phyloP scores from a whole-genome alignment of 2,888 invertebrate genomes.

The Idaea aversata region DNA sequence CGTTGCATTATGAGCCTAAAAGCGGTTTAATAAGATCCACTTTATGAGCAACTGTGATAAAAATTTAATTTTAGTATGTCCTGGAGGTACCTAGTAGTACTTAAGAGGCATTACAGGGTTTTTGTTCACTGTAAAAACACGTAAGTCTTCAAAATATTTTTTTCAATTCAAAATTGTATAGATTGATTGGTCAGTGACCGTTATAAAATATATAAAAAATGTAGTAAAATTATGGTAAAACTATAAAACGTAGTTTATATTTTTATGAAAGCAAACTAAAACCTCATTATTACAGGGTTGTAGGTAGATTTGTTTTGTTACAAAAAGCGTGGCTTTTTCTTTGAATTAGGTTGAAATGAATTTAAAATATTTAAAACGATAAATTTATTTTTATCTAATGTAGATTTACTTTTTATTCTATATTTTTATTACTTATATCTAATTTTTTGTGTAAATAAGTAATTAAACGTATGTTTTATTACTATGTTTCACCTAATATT shows the following conservation, averaged over 20 bases:
- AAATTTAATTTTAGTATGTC: too few species aligned
- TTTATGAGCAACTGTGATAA: too few species aligned
- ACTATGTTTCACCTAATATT: not conserved
- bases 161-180: not conserved
- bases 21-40: too few species aligned
- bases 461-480: too few species aligned
- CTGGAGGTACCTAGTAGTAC: too few species aligned
- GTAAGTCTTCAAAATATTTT: too few species aligned
- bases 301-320: conserved; percentile 48
- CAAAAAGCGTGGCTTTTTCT: not conserved
- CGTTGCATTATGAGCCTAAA: too few species aligned
- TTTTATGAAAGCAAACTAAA: conserved; percentile 20
- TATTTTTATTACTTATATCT: too few species aligned
- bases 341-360: not conserved
- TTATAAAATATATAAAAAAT: too few species aligned
- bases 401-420: not conserved
- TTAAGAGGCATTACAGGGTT: too few species aligned
- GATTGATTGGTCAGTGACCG: not conserved
- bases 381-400: not conserved
- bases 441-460: too few species aligned
- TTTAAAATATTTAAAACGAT: not conserved
- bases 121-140: too few species aligned
- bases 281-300: conserved; percentile 65
- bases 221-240: not conserved
- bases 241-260: conserved; percentile 12